phyloP scores from a whole-genome alignment of 2,113 vertebrate genomes.

The Boleophthalmus pectinirostris region DNA sequence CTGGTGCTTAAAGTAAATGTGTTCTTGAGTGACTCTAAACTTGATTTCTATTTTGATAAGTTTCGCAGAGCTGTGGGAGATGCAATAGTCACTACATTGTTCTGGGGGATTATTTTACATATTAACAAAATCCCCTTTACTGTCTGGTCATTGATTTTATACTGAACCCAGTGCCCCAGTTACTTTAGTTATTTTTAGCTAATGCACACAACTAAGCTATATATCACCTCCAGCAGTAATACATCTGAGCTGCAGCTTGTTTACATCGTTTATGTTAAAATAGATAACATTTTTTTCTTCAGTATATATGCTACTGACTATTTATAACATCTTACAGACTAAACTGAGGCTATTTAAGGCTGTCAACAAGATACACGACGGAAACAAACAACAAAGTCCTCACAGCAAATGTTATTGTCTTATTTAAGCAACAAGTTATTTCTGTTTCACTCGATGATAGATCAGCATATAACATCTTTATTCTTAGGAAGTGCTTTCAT shows the following conservation, averaged over 20 bases:
- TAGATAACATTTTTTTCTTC: not conserved
- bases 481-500: not conserved
- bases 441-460: constrained; percentile 4
- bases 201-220: not conserved
- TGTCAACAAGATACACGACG: constrained; percentile 7
- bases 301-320: constrained; percentile 13
- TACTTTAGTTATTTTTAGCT: not conserved
- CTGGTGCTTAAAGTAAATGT: no score
- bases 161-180: not conserved
- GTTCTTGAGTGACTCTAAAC: no score
- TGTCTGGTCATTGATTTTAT: not conserved
- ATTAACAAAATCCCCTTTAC: not conserved
- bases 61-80: not conserved
- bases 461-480: not conserved
- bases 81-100: not conserved
- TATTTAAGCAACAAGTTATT: not conserved
- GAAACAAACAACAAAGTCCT: constrained; percentile 5
- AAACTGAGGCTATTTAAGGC: constrained; percentile 15
- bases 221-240: constrained; percentile 31
- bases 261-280: constrained; percentile 20
- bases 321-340: constrained; percentile 30
- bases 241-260: constrained; percentile 34
- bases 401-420: not conserved
- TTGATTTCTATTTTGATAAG: no score
- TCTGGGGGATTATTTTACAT: not conserved